A percentile compares a stretch with the other conserved stretches of the same genome.
These are phyloP conservation scores for Lucilia sericata DNA, from an alignment of 1,140 invertebrate species.

Conservation along the genomic window DNA sequence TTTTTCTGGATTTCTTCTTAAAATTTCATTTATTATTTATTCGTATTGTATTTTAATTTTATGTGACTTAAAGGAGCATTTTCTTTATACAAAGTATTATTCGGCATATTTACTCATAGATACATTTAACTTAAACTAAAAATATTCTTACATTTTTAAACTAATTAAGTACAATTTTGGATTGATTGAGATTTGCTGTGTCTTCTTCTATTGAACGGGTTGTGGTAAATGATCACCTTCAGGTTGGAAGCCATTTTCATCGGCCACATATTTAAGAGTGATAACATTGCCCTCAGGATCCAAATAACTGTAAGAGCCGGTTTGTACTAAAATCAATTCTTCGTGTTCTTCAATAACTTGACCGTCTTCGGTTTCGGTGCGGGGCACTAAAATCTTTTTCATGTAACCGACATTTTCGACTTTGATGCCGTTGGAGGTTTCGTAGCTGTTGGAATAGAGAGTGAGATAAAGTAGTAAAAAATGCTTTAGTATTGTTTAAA, in stretches of 20 bases:
- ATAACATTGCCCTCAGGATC: slow-evolving; percentile 80
- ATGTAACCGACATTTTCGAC: slow-evolving; percentile 74
- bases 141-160: background rate
- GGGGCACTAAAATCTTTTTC: slow-evolving; percentile 70
- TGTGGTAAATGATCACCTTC: slow-evolving; percentile 74
- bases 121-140: background rate
- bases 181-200: background rate
- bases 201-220: slow-evolving; percentile 67
- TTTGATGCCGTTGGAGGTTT: slow-evolving; percentile 75
- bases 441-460: slow-evolving; percentile 68
- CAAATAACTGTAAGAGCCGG: slow-evolving; percentile 77
- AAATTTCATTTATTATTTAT: background rate
- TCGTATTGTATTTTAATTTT: background rate
- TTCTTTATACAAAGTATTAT: background rate
- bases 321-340: slow-evolving; percentile 72
- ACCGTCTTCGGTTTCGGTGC: slow-evolving; percentile 68
- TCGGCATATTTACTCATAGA: background rate
- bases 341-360: slow-evolving; percentile 69
- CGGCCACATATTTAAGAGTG: slow-evolving; percentile 79
- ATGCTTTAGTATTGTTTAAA: no score
- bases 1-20: background rate
- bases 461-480: background rate
- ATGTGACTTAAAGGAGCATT: background rate
- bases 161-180: background rate
- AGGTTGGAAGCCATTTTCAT: slow-evolving; percentile 76